Conservation (phyloP, 2,888 invertebrate genomes). For the Pharmacophagus antenor region DNA sequence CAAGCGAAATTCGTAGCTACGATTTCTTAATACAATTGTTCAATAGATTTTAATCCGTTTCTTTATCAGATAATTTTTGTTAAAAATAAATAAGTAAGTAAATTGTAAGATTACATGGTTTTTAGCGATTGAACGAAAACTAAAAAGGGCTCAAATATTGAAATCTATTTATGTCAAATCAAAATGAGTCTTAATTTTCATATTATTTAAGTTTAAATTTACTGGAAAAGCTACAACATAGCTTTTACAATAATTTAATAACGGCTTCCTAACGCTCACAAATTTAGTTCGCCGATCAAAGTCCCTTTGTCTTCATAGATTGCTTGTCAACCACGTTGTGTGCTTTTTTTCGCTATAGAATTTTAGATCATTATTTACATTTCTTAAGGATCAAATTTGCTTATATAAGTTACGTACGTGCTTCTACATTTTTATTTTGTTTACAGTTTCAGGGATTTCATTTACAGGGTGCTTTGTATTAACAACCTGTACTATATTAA, state of each 20-base stretch:
- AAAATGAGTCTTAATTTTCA: too few relatives aligned
- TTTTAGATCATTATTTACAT: constrained; percentile 9
- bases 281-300: constrained; percentile 24
- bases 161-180: background rate
- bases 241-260: constrained; percentile 25
- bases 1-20: background rate
- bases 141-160: too few relatives aligned
- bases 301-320: constrained; percentile 27
- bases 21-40: background rate
- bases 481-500: too few relatives aligned
- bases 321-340: constrained; percentile 21
- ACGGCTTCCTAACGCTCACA: constrained; percentile 16
- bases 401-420: too few relatives aligned
- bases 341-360: constrained; percentile 13
- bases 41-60: too few relatives aligned
- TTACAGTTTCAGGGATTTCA: too few relatives aligned
- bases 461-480: too few relatives aligned
- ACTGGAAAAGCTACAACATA: background rate
- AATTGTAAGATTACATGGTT: too few relatives aligned
- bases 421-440: too few relatives aligned
- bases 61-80: too few relatives aligned
- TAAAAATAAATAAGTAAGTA: too few relatives aligned
- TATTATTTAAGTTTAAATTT: background rate
- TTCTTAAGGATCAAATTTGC: background rate
- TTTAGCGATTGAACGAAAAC: too few relatives aligned